These are phyloP conservation scores for Holacanthus passer DNA, from an alignment of 2,113 vertebrate species.

Conservation along the genomic window DNA sequence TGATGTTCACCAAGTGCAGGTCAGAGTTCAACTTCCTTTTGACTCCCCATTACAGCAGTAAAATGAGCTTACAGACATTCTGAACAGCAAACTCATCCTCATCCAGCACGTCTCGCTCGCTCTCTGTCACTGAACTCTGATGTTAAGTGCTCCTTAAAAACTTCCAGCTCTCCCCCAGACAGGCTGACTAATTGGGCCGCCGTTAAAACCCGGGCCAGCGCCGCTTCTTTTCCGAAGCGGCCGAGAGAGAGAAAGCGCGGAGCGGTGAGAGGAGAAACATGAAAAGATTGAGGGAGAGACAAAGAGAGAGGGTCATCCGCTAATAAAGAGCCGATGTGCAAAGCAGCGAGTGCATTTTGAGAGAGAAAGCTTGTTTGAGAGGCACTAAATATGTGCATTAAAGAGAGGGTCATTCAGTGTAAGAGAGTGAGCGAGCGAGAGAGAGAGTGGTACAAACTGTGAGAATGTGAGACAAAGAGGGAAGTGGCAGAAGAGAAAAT, in stretches of 20 bases:
- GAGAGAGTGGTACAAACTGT: slow-evolving; percentile 7
- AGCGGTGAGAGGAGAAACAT: slow-evolving; percentile 27
- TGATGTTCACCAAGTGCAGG: slow-evolving; percentile 35
- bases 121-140: slow-evolving; percentile 37
- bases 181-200: slow-evolving; percentile 69
- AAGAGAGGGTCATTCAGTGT: slow-evolving; percentile 20
- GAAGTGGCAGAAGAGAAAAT: slow-evolving; percentile 55
- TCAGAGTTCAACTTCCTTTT: slow-evolving; percentile 23
- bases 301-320: slow-evolving; percentile 42
- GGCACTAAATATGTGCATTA: slow-evolving; percentile 48
- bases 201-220: slow-evolving; percentile 47
- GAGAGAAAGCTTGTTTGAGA: slow-evolving; percentile 31
- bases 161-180: slow-evolving; percentile 50
- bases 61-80: slow-evolving; percentile 41
- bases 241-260: not conserved
- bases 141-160: slow-evolving; percentile 57
- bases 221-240: slow-evolving; percentile 7
- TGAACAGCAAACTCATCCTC: slow-evolving; percentile 14
- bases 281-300: slow-evolving; percentile 51
- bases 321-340: slow-evolving; percentile 52
- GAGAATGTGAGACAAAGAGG: slow-evolving; percentile 51
- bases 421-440: slow-evolving; percentile 8
- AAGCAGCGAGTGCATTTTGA: slow-evolving; percentile 22
- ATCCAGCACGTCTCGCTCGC: slow-evolving; percentile 13
- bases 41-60: slow-evolving; percentile 8